These are phyloP conservation scores for Paramormyrops hopkinsi DNA, from an alignment of 2,797 vertebrate genomes.

Conservation along the genomic window DNA sequence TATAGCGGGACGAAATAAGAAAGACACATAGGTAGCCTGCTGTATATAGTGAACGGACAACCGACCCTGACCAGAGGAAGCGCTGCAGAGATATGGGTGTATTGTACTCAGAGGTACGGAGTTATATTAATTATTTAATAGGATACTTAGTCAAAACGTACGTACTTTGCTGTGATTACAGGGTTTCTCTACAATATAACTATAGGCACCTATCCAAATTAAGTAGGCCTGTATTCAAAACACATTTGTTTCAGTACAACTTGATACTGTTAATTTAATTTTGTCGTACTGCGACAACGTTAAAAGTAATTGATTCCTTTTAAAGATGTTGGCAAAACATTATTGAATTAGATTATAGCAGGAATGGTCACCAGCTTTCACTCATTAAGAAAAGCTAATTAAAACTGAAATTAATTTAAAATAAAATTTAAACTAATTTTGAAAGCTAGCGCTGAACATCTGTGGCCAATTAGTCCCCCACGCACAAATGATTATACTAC, in stretches of 20 bases:
- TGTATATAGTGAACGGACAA: neutral
- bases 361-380: neutral
- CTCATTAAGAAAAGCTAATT: neutral
- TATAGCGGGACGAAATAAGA: neutral
- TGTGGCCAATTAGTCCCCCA: neutral
- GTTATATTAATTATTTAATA: neutral
- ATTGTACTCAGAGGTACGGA: neutral
- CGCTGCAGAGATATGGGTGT: neutral
- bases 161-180: neutral
- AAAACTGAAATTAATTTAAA: neutral
- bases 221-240: neutral
- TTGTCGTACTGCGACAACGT: neutral
- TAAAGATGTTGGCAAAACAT: neutral
- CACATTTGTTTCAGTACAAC: neutral
- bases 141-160: neutral
- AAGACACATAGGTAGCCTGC: neutral
- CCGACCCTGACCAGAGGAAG: neutral
- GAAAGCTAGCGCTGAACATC: neutral
- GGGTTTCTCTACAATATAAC: neutral
- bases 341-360: neutral
- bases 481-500: neutral
- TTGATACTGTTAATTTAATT: neutral
- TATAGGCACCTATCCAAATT: neutral
- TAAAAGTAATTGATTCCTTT: neutral
- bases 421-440: neutral